These are phyloP conservation scores for Apamea crenata DNA, from an alignment of 2,888 invertebrate genomes.

Conservation along the genomic window DNA sequence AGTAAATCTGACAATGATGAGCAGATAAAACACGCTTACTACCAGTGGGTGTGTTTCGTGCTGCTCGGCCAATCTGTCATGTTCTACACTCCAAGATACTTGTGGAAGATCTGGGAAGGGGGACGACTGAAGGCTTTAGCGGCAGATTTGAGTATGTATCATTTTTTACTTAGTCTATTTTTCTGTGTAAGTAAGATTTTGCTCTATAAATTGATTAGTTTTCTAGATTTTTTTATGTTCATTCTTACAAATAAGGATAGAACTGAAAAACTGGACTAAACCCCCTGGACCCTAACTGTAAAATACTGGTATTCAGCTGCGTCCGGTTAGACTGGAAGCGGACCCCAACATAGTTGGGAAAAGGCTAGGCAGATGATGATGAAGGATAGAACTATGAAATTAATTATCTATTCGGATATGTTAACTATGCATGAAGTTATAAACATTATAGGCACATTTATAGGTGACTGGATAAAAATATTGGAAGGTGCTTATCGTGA, in stretches of 20 bases:
- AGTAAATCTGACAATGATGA: conserved; percentile 83
- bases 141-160: conserved; percentile 88
- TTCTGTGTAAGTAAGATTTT: neutral
- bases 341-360: too few species aligned
- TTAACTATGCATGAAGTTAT: neutral
- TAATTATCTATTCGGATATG: neutral
- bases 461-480: neutral
- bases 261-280: too few species aligned
- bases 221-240: neutral
- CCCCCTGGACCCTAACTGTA: too few species aligned
- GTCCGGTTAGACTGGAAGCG: too few species aligned
- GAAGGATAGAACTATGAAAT: neutral
- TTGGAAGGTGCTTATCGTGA: too few species aligned
- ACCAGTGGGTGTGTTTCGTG: conserved; percentile 94
- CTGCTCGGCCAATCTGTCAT: conserved; percentile 92
- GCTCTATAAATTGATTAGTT: neutral
- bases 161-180: neutral
- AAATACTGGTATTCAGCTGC: too few species aligned
- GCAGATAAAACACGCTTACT: conserved; percentile 91
- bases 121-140: conserved; percentile 91
- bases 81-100: conserved; percentile 93
- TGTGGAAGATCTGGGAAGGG: conserved; percentile 94
- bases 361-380: too few species aligned
- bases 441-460: neutral
- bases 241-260: neutral